Conservation (phyloP, 2,888 invertebrate genomes). For the Caenorhabditis sp. region DNA sequence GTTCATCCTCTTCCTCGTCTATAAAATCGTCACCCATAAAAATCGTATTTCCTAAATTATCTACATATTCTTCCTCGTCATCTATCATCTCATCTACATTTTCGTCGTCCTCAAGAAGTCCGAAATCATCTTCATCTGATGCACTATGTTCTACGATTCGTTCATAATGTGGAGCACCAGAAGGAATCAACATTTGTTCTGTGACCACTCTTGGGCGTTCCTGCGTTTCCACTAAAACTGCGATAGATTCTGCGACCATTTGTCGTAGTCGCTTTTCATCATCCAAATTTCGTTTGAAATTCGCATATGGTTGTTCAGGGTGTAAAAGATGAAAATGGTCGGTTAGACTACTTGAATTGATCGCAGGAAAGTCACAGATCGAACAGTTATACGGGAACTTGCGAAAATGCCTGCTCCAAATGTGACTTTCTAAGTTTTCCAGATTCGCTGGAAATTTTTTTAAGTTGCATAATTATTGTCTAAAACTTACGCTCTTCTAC, state of each 20-base stretch:
- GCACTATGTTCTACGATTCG: conserved; percentile 9
- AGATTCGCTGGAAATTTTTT: conserved; percentile 35
- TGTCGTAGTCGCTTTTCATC: conserved; percentile 49
- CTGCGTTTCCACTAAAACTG: conserved; percentile 32
- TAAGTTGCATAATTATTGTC: neutral
- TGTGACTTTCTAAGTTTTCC: conserved; percentile 50
- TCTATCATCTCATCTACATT: conserved; percentile 17
- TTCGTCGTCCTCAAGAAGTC: conserved; percentile 31
- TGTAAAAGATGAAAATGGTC: conserved; percentile 40
- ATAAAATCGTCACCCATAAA: conserved; percentile 32
- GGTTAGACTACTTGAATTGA: conserved; percentile 31
- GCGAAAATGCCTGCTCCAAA: conserved; percentile 55
- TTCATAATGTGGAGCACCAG: conserved; percentile 6
- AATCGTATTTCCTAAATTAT: conserved; percentile 44
- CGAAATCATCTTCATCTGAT: conserved; percentile 26
- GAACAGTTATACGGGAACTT: conserved; percentile 51
- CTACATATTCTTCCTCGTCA: conserved; percentile 23
- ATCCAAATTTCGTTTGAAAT: conserved; percentile 39
- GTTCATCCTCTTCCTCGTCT: conserved; percentile 11
- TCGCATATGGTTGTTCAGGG: conserved; percentile 7
- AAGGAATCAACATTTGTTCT: neutral
- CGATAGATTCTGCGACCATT: conserved; percentile 54
- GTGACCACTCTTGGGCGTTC: neutral
- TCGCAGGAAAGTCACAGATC: conserved; percentile 47
- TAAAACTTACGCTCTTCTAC: conserved; percentile 43